Evolutionary conservation across 2,888 invertebrate genomes (phyloP), one percentile per base, ranked within the genome.

Genomic region (Taenaris catops): DNA sequence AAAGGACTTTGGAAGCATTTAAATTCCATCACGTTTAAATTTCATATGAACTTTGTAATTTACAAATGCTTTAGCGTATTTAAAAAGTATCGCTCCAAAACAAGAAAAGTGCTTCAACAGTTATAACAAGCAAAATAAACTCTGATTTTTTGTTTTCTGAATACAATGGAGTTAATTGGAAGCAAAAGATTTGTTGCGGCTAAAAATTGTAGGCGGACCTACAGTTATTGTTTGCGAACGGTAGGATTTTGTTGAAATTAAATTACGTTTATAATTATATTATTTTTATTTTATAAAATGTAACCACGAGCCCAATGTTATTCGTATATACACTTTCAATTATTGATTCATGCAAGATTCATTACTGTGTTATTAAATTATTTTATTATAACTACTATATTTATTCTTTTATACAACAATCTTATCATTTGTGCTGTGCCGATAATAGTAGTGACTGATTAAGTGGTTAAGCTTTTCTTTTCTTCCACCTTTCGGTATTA

Each of bases 121-220:
- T 18, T 3, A 8, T 20, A 6, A 19, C 7, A 8, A 29, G 29
- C 12, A 29, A 29, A 21, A 21, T 32, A 17, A 32, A 11, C 17
- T 32, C 17, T 16, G 7, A 20, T 8, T 29, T 29, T 21, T 25
- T 32, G 18, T 25, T 17, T 18, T 49, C 57, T 55, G 49, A 43
- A 50, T 58, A 81, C 80, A 79, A 81, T 76, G 60, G 58, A 56
- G 58, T 58, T 75, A 76, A 81, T 81, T 81, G 59, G 38, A 45
- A 42, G 48, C 48, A 40, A 35, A 41, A 47, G 36, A 44, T 52
- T 52, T 53, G 44, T 50, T 47, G 37, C 19, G 25, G 44, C 38
- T 31, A 32, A 6, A 19, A 9, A 9, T 25, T 33, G 49, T 46
- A 41, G 52, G 48, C 41, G 39, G 44, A 23, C 29, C n/a, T 32